A percentile compares a stretch with the other conserved stretches of the same genome.
These are phyloP conservation scores for Sarcophaga rosellei DNA, from an alignment of 2,888 invertebrate species.

Conservation along the genomic window DNA sequence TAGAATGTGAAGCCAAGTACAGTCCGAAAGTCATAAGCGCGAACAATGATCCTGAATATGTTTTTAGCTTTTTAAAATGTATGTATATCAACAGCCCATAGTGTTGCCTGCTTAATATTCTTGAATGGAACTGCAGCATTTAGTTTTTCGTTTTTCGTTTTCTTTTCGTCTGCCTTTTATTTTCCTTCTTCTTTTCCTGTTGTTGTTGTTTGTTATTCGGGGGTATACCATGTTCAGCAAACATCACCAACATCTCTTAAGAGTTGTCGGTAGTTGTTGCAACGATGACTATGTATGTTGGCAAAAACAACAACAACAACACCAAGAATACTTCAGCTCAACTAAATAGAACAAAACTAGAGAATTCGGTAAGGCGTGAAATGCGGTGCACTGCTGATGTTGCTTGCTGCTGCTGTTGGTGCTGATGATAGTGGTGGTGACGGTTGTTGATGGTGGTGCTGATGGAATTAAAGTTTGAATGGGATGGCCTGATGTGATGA, in stretches of 20 bases:
- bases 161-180: not conserved
- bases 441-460: not conserved
- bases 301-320: constrained; percentile 21
- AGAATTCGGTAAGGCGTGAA: constrained; percentile 24
- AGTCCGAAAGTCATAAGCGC: too few species aligned
- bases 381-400: not conserved
- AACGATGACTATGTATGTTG: constrained; percentile 8
- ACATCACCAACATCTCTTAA: constrained; percentile 57
- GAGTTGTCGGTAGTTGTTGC: constrained; percentile 57
- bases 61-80: not conserved
- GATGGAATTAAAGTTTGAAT: constrained; percentile 52
- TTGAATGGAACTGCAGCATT: constrained; percentile 52
- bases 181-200: not conserved
- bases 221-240: constrained; percentile 32
- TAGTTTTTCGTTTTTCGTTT: constrained; percentile 9
- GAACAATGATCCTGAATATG: too few species aligned
- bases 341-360: constrained; percentile 23
- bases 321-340: not conserved
- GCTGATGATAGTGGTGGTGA: constrained; percentile 26
- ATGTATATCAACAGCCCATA: not conserved
- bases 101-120: constrained; percentile 20
- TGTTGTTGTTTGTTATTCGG: constrained; percentile 9
- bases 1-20: too few species aligned
- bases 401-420: not conserved
- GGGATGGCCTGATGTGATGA: constrained; percentile 50